Conservation (phyloP, 1,140 invertebrate species). For the Aphis craccivora region DNA sequence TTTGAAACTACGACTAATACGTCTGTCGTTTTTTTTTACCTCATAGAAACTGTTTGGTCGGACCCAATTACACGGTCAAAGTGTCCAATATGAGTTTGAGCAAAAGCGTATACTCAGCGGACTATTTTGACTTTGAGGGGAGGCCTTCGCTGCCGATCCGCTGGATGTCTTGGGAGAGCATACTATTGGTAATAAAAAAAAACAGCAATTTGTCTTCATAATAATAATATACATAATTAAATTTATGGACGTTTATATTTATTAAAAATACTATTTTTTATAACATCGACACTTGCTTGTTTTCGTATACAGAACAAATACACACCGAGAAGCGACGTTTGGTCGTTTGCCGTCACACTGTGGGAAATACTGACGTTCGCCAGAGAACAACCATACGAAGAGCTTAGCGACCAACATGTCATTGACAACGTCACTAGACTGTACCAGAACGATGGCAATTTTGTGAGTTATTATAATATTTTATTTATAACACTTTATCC, state of each 20-base stretch:
- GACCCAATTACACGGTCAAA: constrained; percentile 80
- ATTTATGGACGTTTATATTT: neutral
- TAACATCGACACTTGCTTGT: neutral
- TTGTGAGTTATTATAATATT: constrained; percentile 1
- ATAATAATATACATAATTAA: neutral
- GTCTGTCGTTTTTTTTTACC: neutral
- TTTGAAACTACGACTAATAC: too few relatives aligned
- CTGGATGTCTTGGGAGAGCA: constrained; percentile 89
- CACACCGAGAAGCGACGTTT: constrained; percentile 77
- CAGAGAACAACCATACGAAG: constrained; percentile 74
- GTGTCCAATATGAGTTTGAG: constrained; percentile 91
- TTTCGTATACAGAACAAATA: constrained; percentile 70
- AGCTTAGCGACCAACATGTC: constrained; percentile 78
- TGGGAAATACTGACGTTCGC: constrained; percentile 81
- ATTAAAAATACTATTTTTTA: neutral
- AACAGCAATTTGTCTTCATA: neutral
- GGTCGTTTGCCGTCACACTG: constrained; percentile 81
- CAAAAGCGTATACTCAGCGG: constrained; percentile 79
- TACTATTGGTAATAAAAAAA: constrained; percentile 73
- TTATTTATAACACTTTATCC: neutral
- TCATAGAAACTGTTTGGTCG: constrained; percentile 86
- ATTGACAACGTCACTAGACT: constrained; percentile 71
- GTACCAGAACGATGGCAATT: constrained; percentile 35
- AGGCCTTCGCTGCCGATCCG: constrained; percentile 82
- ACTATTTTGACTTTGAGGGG: constrained; percentile 85